phyloP scores from a whole-genome alignment of 2,113 vertebrate species.

The Zapornia atra region DNA sequence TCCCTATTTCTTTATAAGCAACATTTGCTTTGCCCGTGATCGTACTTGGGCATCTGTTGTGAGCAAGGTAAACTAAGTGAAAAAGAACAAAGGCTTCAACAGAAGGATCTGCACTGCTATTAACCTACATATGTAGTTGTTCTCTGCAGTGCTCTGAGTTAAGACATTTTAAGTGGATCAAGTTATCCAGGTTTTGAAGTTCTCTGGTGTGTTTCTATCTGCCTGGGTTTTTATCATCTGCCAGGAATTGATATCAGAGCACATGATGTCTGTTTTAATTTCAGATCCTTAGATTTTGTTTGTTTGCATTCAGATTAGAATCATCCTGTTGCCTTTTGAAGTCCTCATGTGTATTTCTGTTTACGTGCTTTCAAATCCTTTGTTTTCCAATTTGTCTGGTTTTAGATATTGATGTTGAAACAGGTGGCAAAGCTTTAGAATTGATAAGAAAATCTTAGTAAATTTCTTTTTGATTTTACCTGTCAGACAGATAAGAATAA shows the following conservation, averaged over 20 bases:
- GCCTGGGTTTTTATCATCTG: slow-evolving; percentile 24
- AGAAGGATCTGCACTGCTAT: not conserved
- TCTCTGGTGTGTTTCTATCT: not conserved
- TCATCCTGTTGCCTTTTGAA: slow-evolving; percentile 51
- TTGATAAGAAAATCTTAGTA: not conserved
- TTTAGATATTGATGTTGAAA: not conserved
- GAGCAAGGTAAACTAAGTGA: not conserved
- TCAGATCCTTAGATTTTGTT: not conserved
- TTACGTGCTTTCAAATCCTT: not conserved
- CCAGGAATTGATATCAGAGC: not conserved
- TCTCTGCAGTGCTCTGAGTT: not conserved
- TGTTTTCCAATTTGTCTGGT: not conserved
- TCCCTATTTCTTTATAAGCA: not conserved
- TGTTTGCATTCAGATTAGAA: slow-evolving; percentile 42
- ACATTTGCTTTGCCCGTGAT: not conserved
- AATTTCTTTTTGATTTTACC: not conserved
- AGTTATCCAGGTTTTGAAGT: not conserved
- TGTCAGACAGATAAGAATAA: not conserved
- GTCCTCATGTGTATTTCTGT: not conserved
- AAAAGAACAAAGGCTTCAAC: not conserved
- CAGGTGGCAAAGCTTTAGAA: not conserved
- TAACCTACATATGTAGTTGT: not conserved
- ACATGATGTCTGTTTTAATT: slow-evolving; percentile 5
- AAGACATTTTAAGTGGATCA: not conserved
- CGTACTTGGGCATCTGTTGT: not conserved